Conservation (phyloP, 2,888 invertebrate species). For the Melanostoma scalare region DNA sequence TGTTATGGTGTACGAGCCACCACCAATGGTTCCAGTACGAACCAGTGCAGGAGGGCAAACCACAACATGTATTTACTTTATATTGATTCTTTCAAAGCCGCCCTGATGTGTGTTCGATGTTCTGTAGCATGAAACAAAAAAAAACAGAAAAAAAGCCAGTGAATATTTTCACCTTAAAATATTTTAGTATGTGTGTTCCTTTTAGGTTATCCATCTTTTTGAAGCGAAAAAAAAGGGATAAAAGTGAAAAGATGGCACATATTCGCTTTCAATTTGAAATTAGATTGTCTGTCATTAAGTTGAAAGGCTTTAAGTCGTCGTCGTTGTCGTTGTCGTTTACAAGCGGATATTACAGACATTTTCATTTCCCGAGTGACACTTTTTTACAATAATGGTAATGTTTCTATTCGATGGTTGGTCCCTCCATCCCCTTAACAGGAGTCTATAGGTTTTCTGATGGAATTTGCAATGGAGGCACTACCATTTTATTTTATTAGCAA, state of each 20-base stretch:
- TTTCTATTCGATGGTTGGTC: too few relatives aligned
- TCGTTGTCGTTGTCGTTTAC: background rate
- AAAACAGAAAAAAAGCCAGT: too few relatives aligned
- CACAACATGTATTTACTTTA: too few relatives aligned
- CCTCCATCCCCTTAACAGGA: too few relatives aligned
- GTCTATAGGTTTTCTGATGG: too few relatives aligned
- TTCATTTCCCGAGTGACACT: background rate
- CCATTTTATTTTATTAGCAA: too few relatives aligned
- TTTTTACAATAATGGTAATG: background rate
- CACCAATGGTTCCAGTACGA: background rate
- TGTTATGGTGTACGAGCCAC: background rate
- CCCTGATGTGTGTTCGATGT: too few relatives aligned
- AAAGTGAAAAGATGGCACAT: background rate
- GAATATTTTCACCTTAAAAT: background rate
- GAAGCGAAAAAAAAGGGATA: background rate
- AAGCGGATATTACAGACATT: background rate
- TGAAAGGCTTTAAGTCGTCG: background rate
- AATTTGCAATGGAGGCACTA: too few relatives aligned
- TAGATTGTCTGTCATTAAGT: slow-evolving; percentile 8
- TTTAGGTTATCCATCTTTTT: background rate
- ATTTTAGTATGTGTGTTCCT: background rate
- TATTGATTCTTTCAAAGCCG: too few relatives aligned
- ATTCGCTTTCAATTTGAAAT: slow-evolving; percentile 5
- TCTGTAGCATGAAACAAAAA: too few relatives aligned
- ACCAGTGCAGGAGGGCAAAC: background rate